These are phyloP conservation scores for Adelognathus sp. DNA, from an alignment of 2,888 invertebrate genomes.

Conservation along the genomic window DNA sequence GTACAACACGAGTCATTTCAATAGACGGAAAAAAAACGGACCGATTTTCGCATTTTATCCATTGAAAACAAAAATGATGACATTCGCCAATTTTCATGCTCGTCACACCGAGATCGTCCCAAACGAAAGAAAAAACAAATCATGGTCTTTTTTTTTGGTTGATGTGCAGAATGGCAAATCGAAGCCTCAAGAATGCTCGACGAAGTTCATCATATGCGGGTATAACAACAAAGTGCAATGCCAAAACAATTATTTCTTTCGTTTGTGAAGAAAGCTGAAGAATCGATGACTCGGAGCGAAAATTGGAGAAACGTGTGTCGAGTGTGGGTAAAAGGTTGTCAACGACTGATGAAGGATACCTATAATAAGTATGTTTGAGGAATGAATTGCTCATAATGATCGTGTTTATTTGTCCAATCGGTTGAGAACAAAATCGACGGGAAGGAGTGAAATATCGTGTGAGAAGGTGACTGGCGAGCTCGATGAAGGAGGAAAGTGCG, in stretches of 20 bases:
- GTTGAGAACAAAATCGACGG: neutral
- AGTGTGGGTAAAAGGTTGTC: neutral
- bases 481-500: constrained; percentile 4
- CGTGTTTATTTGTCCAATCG: neutral
- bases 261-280: neutral
- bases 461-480: neutral
- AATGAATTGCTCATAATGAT: neutral
- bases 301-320: neutral
- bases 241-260: neutral
- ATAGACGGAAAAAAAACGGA: no score
- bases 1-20: no score
- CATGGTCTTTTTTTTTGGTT: no score
- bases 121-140: no score
- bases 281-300: neutral
- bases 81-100: no score
- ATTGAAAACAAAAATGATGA: no score
- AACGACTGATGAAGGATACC: neutral
- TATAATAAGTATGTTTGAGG: neutral
- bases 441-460: neutral
- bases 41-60: no score
- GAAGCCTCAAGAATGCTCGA: no score
- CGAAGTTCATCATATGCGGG: neutral
- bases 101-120: no score
- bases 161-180: no score
- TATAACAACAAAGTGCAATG: neutral